These are phyloP conservation scores for Montipora foliosa DNA, from an alignment of 64 coral and sea anemone genomes.

Conservation along the genomic window DNA sequence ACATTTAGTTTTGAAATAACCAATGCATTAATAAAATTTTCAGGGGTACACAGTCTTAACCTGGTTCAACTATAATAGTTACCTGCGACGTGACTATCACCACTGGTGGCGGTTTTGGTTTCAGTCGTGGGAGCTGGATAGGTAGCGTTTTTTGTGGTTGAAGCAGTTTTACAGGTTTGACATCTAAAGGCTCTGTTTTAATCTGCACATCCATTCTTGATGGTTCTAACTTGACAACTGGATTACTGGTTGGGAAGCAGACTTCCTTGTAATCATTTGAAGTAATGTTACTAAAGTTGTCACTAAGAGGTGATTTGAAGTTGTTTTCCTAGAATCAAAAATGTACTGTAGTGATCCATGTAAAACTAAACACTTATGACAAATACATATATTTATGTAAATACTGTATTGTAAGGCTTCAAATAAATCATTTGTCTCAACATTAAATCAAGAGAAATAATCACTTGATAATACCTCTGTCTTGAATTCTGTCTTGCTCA, in stretches of 20 bases:
- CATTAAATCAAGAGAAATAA: no score
- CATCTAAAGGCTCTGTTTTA: constrained; percentile 36
- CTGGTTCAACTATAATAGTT: background rate
- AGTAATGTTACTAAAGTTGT: constrained; percentile 36
- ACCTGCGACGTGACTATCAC: constrained; percentile 65
- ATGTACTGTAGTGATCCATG: background rate
- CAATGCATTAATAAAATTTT: no score
- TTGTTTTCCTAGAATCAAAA: constrained; percentile 39
- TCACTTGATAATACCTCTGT: background rate
- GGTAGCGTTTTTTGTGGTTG: constrained; percentile 35
- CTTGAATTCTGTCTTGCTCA: constrained; percentile 40
- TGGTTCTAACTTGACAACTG: constrained; percentile 51
- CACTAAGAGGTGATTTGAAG: constrained; percentile 46
- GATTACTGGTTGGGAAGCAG: constrained; percentile 9
- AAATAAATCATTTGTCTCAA: no score
- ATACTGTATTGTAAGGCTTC: no score
- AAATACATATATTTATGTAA: no score
- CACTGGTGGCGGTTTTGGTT: constrained; percentile 68
- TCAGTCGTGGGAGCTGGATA: constrained; percentile 52
- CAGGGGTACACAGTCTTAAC: no score
- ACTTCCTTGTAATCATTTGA: constrained; percentile 14
- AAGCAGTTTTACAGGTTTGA: constrained; percentile 8
- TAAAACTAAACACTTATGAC: background rate
- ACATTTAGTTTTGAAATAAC: no score
- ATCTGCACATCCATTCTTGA: constrained; percentile 21